phyloP scores from a whole-genome alignment of 2,888 invertebrate species.

The Cephus pulcher region DNA sequence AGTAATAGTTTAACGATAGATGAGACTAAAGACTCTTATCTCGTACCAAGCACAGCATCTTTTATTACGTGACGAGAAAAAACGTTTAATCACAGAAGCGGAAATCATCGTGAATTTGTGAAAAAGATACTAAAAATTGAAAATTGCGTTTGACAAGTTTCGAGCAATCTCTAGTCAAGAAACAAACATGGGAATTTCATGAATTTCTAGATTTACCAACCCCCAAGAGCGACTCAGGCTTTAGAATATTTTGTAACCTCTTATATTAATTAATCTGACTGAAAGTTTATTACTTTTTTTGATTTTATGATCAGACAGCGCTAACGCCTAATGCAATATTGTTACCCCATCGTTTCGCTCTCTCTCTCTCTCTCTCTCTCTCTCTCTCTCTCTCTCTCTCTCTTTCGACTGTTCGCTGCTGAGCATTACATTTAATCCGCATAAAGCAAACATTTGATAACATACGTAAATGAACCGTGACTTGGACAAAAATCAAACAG shows the following conservation, averaged over 20 bases:
- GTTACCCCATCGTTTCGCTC: neutral
- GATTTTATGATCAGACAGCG: neutral
- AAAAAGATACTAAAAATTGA: conserved; percentile 4
- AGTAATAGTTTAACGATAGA: neutral
- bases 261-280: neutral
- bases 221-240: neutral
- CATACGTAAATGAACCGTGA: conserved; percentile 16
- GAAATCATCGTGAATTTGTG: conserved; percentile 12
- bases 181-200: conserved; percentile 3
- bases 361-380: too few species aligned
- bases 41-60: neutral
- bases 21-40: neutral
- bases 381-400: too few species aligned
- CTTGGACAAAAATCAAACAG: conserved; percentile 12
- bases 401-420: neutral
- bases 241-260: neutral
- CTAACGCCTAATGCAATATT: neutral
- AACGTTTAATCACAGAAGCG: neutral
- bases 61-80: neutral
- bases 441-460: conserved; percentile 9
- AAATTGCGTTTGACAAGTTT: neutral
- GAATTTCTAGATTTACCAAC: conserved; percentile 11
- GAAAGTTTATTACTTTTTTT: neutral
- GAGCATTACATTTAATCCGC: neutral
- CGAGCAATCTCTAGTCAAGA: neutral